phyloP scores from a whole-genome alignment of 1,140 invertebrate genomes.

The Calliphora vicina region DNA sequence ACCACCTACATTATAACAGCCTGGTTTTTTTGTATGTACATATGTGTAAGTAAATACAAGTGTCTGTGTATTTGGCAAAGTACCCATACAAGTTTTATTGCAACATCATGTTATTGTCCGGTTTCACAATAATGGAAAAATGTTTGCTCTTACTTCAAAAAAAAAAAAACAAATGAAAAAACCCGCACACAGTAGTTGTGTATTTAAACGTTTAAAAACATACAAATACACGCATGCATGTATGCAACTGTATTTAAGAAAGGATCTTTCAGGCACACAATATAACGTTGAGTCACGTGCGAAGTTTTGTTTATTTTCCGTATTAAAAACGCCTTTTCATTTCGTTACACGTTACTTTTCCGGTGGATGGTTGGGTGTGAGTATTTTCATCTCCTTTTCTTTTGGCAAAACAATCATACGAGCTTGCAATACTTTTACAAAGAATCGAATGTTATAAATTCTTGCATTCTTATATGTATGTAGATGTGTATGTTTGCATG shows the following conservation, averaged over 20 bases:
- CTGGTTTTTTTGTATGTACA: too few species aligned
- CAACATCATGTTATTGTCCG: slow-evolving; percentile 26
- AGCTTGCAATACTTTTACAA: too few species aligned
- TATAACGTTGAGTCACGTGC: slow-evolving; percentile 25
- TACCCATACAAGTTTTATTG: slow-evolving; percentile 34
- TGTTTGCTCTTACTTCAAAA: neutral
- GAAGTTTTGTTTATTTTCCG: slow-evolving; percentile 25
- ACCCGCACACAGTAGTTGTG: too few species aligned
- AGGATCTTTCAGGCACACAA: neutral
- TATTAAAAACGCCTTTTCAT: slow-evolving; percentile 34
- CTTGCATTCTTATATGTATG: neutral
- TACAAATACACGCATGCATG: neutral
- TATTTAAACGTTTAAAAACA: neutral
- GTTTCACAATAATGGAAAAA: slow-evolving; percentile 9
- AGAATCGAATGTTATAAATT: neutral
- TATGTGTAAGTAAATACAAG: neutral
- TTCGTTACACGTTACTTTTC: slow-evolving; percentile 1
- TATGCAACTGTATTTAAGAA: neutral
- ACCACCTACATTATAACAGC: too few species aligned
- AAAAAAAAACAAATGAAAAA: neutral
- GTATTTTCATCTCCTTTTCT: neutral
- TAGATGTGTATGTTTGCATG: too few species aligned
- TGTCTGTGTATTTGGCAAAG: slow-evolving; percentile 25
- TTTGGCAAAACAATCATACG: neutral
- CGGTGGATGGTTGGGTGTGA: neutral